Percentiles rank a stretch among this genome's conserved stretches.
phyloP scores from a whole-genome alignment of 1,140 invertebrate species.

The Lanistes nyassanus region DNA sequence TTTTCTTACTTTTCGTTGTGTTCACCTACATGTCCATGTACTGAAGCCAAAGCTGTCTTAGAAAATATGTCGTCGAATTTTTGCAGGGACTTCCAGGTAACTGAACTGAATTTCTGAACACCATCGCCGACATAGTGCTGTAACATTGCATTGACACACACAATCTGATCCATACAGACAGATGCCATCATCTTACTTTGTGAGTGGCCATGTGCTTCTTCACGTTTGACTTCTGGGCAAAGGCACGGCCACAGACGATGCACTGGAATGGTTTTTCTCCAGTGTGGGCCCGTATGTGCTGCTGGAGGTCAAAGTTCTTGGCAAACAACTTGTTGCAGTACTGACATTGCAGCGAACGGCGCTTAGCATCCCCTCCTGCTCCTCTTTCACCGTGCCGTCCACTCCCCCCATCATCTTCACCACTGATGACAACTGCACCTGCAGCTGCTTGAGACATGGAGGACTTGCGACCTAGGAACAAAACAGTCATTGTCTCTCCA shows the following conservation, averaged over 20 bases:
- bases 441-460: slow-evolving; percentile 37
- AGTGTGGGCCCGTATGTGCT: slow-evolving; percentile 78
- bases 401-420: neutral
- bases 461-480: slow-evolving; percentile 42
- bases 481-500: neutral
- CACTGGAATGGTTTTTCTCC: slow-evolving; percentile 72
- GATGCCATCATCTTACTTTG: no score
- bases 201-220: slow-evolving; percentile 98
- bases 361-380: neutral
- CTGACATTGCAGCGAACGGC: slow-evolving; percentile 44
- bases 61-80: no score
- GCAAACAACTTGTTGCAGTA: slow-evolving; percentile 66
- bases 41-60: no score
- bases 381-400: neutral
- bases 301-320: slow-evolving; percentile 77
- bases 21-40: no score
- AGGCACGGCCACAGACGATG: slow-evolving; percentile 70
- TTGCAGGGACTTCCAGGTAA: no score
- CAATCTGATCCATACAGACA: no score
- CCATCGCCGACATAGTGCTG: no score
- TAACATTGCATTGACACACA: no score
- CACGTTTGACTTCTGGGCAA: slow-evolving; percentile 93
- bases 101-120: no score
- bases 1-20: no score
- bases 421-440: neutral